phyloP scores from a whole-genome alignment of 2,113 vertebrate genomes.

The Chloebia gouldiae region DNA sequence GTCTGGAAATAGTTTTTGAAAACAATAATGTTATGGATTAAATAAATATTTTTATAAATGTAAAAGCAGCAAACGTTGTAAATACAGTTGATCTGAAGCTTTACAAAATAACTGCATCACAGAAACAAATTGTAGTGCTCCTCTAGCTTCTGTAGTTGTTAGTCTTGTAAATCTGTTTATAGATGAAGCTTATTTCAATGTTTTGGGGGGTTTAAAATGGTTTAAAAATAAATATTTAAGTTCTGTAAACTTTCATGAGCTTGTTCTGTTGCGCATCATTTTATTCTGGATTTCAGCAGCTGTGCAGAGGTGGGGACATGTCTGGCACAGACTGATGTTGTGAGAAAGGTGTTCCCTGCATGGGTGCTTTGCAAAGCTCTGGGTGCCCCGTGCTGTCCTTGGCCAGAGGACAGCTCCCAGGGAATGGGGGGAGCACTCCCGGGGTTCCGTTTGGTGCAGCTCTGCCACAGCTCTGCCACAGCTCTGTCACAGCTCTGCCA shows the following conservation, averaged over 20 bases:
- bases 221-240: constrained; percentile 91
- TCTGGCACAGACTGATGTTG: background rate
- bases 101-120: constrained; percentile 74
- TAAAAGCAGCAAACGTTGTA: constrained; percentile 80
- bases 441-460: background rate
- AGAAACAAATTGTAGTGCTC: constrained; percentile 68
- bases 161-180: constrained; percentile 82
- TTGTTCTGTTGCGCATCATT: background rate
- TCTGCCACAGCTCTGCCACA: background rate
- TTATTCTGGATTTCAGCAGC: background rate
- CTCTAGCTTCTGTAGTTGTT: constrained; percentile 72
- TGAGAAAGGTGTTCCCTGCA: background rate
- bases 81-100: constrained; percentile 81
- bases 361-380: background rate
- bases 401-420: background rate
- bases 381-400: background rate
- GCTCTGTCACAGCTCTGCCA: background rate
- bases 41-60: constrained; percentile 86
- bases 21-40: constrained; percentile 79
- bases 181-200: constrained; percentile 77
- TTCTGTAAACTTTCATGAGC: constrained; percentile 67
- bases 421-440: background rate
- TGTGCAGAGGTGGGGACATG: background rate
- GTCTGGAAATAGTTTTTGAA: constrained; percentile 80
- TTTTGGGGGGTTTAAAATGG: constrained; percentile 68